A percentile compares a stretch with the other conserved stretches of the same genome.
phyloP scores from a whole-genome alignment of 2,888 invertebrate genomes.

The Glyphotaelius pellucidus region DNA sequence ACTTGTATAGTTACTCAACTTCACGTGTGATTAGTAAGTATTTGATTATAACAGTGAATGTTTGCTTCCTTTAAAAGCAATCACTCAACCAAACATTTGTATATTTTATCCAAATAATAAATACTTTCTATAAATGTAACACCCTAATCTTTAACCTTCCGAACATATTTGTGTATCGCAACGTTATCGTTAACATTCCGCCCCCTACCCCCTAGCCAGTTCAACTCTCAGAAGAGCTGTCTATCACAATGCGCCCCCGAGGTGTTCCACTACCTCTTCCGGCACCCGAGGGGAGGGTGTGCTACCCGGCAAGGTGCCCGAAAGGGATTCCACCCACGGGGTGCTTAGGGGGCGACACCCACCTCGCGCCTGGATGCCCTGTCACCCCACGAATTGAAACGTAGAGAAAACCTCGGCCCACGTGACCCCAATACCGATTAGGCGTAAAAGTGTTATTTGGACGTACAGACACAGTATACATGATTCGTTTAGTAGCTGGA shows the following conservation, averaged over 20 bases:
- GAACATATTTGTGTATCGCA: slow-evolving; percentile 19
- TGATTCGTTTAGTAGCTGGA: background rate
- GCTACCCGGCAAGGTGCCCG: background rate
- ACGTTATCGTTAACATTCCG: slow-evolving; percentile 32
- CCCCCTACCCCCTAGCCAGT: background rate
- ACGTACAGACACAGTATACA: slow-evolving; percentile 6
- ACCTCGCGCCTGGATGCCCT: slow-evolving; percentile 47
- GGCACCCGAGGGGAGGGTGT: background rate
- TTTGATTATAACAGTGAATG: no score
- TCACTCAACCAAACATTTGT: background rate
- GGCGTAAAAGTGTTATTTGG: slow-evolving; percentile 53
- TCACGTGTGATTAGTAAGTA: no score
- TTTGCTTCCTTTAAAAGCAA: background rate
- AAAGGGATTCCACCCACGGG: background rate
- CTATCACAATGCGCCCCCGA: slow-evolving; percentile 58
- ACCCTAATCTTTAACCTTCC: background rate
- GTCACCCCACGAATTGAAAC: slow-evolving; percentile 62
- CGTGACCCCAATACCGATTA: slow-evolving; percentile 62
- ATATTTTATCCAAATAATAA: background rate
- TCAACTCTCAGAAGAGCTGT: slow-evolving; percentile 39
- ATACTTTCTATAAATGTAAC: background rate
- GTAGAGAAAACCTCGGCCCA: slow-evolving; percentile 56
- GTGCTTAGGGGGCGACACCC: background rate
- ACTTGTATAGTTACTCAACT: background rate
- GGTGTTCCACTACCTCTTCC: background rate